Conservation (phyloP, 2,888 invertebrate genomes). For the Anodontia alba region DNA sequence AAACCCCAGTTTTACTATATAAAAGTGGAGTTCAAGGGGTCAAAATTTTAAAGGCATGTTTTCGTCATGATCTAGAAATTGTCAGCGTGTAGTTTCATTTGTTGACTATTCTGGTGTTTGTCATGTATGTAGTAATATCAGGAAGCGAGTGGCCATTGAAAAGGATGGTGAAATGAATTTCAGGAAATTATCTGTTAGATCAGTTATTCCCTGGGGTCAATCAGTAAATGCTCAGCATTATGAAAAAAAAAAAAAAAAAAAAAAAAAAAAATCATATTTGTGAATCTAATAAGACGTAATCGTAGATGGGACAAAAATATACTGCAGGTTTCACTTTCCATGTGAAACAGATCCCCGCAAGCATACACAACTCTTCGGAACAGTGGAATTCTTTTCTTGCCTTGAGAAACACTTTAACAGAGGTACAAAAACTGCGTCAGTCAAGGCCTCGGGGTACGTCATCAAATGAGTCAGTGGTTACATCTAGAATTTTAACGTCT, state of each 20-base stretch:
- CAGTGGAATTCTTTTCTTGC: conserved; percentile 5
- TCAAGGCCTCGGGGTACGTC: not conserved
- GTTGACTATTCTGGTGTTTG: not conserved
- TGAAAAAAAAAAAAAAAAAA: too few relatives aligned
- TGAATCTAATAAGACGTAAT: not conserved
- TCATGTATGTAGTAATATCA: not conserved
- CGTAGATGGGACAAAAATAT: not conserved
- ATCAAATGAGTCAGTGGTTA: not conserved
- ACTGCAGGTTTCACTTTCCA: not conserved
- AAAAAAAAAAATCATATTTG: not conserved
- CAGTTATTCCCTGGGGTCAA: not conserved
- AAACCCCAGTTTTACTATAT: too few relatives aligned
- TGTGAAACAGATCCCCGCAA: not conserved
- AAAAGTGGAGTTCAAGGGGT: too few relatives aligned
- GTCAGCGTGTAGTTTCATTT: not conserved
- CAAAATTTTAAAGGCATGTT: too few relatives aligned
- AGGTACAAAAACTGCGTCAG: conserved; percentile 11
- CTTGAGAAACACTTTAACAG: conserved; percentile 11
- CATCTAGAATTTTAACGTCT: not conserved
- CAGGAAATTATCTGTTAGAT: not conserved
- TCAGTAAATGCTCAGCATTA: not conserved
- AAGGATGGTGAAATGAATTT: not conserved
- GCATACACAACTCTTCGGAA: not conserved
- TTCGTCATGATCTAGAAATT: not conserved
- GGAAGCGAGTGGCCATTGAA: not conserved